Conservation (phyloP, 2,888 invertebrate species). For the Amitus sp. region DNA sequence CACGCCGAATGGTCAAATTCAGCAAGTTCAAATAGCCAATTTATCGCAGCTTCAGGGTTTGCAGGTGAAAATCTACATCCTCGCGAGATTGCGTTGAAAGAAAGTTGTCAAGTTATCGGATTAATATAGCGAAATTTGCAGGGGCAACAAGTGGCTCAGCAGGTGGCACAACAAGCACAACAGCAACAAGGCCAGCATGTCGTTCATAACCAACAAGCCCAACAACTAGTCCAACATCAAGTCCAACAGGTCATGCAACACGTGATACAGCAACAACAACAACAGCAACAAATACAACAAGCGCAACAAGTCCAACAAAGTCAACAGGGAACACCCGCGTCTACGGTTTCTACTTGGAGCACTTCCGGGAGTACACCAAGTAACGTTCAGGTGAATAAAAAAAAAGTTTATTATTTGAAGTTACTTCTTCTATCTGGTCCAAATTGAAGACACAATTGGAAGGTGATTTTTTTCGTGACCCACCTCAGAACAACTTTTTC, state of each 20-base stretch:
- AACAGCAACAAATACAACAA: conserved; percentile 47
- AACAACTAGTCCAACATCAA: conserved; percentile 43
- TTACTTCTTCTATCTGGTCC: no score
- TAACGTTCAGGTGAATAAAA: conserved; percentile 58
- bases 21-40: conserved; percentile 86
- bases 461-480: no score
- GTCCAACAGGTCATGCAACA: conserved; percentile 38
- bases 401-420: no score
- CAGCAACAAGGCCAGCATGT: conserved; percentile 48
- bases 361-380: conserved; percentile 60
- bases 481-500: no score
- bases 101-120: conserved; percentile 3
- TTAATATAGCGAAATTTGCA: conserved; percentile 29
- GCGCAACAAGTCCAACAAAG: conserved; percentile 58
- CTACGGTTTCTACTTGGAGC: conserved; percentile 59
- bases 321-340: conserved; percentile 62
- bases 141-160: conserved; percentile 60
- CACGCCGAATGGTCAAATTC: conserved; percentile 89
- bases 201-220: conserved; percentile 49
- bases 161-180: conserved; percentile 53
- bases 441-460: no score
- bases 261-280: conserved; percentile 42
- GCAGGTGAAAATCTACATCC: conserved; percentile 55
- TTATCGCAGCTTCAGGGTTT: conserved; percentile 66
- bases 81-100: background rate